phyloP scores from a whole-genome alignment of 2,113 vertebrate species.

The Pygoscelis antarcticus region DNA sequence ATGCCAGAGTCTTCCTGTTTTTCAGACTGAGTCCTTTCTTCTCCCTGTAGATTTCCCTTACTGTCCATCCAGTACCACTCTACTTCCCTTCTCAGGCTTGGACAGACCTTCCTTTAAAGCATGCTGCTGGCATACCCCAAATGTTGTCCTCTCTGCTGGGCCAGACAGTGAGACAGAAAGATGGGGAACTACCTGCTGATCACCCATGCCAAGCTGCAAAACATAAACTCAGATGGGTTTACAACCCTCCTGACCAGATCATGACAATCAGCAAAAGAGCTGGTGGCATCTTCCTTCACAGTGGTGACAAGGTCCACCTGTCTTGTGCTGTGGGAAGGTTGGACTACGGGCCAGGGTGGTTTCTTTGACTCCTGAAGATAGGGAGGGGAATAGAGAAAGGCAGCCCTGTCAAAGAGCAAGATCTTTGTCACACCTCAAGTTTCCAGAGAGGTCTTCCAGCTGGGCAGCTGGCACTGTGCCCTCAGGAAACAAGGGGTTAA shows the following conservation, averaged over 20 bases:
- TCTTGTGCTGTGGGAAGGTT: neutral
- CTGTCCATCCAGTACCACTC: neutral
- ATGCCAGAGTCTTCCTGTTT: neutral
- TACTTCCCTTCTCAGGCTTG: neutral
- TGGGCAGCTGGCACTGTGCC: too few species aligned
- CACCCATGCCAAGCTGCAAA: neutral
- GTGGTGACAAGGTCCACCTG: too few species aligned
- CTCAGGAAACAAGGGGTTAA: neutral
- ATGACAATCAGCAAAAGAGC: neutral
- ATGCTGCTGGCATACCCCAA: accelerated
- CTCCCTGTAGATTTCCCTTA: neutral
- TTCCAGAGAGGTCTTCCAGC: neutral
- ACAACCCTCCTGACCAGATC: neutral
- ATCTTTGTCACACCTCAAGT: neutral
- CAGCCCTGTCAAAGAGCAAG: neutral
- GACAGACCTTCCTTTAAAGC: neutral
- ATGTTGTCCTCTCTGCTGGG: neutral
- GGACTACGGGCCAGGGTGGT: neutral
- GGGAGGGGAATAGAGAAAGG: neutral
- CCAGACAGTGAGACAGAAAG: neutral
- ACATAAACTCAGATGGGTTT: neutral
- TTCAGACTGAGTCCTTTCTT: neutral
- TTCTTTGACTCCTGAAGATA: neutral
- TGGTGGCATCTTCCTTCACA: neutral
- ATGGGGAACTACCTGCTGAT: neutral